phyloP scores from a whole-genome alignment of 2,888 invertebrate species.

The Phytoseiulus persimilis region DNA sequence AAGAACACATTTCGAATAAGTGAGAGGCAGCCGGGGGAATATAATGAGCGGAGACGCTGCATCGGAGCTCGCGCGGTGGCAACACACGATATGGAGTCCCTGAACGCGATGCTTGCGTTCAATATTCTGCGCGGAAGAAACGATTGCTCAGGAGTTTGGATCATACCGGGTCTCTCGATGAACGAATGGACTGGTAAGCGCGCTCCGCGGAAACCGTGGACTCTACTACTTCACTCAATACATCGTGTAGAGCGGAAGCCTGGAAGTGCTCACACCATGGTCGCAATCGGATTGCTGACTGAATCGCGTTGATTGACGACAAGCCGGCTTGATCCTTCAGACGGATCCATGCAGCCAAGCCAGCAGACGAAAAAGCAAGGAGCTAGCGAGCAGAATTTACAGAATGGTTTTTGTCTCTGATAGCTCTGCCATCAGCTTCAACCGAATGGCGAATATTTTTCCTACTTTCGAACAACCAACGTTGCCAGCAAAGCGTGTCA shows the following conservation, averaged over 20 bases:
- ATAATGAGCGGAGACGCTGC: not conserved
- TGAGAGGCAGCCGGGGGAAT: not conserved
- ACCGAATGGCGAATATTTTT: not conserved
- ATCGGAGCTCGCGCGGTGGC: not conserved
- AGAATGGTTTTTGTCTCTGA: not conserved
- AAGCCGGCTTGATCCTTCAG: not conserved
- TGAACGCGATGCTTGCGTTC: no score
- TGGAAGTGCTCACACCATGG: not conserved
- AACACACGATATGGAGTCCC: no score
- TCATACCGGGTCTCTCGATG: no score
- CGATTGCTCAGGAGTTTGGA: no score
- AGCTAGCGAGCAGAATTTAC: not conserved
- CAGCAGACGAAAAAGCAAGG: not conserved
- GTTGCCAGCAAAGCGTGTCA: not conserved
- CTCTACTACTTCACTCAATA: no score
- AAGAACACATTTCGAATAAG: not conserved
- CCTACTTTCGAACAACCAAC: not conserved
- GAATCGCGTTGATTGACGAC: not conserved
- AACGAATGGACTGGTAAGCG: no score
- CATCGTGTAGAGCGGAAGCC: not conserved
- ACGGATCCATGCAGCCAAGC: not conserved
- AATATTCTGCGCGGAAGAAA: no score
- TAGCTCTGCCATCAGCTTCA: not conserved
- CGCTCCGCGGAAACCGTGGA: no score
- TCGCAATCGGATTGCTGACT: not conserved